phyloP scores from a whole-genome alignment of 2,113 vertebrate genomes.

The Pseudorasbora parva region DNA sequence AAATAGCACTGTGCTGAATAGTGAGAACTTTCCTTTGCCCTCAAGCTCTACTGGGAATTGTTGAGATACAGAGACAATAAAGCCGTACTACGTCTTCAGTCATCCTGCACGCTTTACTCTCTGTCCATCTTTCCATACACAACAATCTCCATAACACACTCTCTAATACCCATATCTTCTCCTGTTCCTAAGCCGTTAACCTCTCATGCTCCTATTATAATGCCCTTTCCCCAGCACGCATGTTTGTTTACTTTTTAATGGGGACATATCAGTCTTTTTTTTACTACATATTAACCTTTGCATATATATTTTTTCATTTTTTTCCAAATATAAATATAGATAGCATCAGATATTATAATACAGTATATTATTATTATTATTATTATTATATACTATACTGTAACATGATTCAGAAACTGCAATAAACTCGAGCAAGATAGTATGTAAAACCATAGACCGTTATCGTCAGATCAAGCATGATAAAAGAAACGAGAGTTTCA shows the following conservation, averaged over 20 bases:
- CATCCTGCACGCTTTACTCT: background rate
- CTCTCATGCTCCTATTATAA: background rate
- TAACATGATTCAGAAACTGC: background rate
- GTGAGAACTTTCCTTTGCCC: constrained; percentile 6
- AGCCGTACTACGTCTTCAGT: constrained; percentile 17
- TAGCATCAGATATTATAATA: background rate
- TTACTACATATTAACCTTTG: background rate
- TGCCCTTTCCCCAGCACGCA: background rate
- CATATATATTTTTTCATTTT: background rate
- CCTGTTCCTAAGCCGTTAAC: constrained; percentile 1
- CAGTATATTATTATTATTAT: too few relatives aligned
- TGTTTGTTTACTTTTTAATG: too few relatives aligned
- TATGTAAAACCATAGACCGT: too few relatives aligned
- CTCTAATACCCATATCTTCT: background rate
- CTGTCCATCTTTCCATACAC: background rate
- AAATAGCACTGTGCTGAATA: constrained; percentile 22
- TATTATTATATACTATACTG: too few relatives aligned
- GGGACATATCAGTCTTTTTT: too few relatives aligned
- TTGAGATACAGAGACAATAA: constrained; percentile 20
- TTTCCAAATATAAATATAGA: too few relatives aligned
- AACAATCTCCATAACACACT: background rate
- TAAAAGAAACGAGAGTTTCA: too few relatives aligned
- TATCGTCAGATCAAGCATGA: too few relatives aligned
- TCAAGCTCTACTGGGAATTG: constrained; percentile 9
- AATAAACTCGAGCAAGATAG: too few relatives aligned